These are phyloP conservation scores for Arbacia lixula DNA, from an alignment of 53 echinoderm and acorn worm genomes.

Conservation along the genomic window DNA sequence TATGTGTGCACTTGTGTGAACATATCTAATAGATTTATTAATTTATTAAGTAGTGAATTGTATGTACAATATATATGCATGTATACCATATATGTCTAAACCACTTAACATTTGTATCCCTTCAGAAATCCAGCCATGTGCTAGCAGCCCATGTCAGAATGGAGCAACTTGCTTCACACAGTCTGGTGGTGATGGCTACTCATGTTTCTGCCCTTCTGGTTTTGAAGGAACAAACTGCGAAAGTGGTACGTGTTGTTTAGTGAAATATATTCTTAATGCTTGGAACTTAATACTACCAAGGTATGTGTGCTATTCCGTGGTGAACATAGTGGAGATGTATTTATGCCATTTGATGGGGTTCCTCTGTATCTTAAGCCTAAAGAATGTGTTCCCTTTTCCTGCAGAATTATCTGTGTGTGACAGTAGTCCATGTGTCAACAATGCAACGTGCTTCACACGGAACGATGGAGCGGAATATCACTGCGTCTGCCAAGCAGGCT, in stretches of 20 bases:
- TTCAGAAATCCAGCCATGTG: conserved; percentile 54
- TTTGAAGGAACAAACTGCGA: conserved; percentile 64
- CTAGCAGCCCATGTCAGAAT: conserved; percentile 56
- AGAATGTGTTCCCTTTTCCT: not conserved
- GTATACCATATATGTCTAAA: too few relatives aligned
- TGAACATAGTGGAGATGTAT: too few relatives aligned
- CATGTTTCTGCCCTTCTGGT: conserved; percentile 53
- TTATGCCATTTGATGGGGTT: too few relatives aligned
- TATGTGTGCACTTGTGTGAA: too few relatives aligned
- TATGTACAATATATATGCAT: too few relatives aligned
- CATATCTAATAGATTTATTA: too few relatives aligned
- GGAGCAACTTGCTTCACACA: conserved; percentile 55
- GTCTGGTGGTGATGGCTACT: conserved; percentile 6
- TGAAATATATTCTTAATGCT: too few relatives aligned
- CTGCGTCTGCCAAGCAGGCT: conserved; percentile 15
- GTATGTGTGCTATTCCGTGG: too few relatives aligned
- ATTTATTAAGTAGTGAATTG: too few relatives aligned
- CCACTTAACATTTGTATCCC: not conserved
- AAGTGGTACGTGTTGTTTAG: too few relatives aligned
- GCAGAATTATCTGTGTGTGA: conserved; percentile 30
- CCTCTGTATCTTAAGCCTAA: too few relatives aligned
- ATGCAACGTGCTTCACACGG: not conserved
- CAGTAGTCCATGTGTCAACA: conserved; percentile 22
- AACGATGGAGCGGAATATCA: not conserved
- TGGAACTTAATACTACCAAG: too few relatives aligned